Conservation (phyloP, 2,113 vertebrate species). For the Myrmecophaga tridactyla region DNA sequence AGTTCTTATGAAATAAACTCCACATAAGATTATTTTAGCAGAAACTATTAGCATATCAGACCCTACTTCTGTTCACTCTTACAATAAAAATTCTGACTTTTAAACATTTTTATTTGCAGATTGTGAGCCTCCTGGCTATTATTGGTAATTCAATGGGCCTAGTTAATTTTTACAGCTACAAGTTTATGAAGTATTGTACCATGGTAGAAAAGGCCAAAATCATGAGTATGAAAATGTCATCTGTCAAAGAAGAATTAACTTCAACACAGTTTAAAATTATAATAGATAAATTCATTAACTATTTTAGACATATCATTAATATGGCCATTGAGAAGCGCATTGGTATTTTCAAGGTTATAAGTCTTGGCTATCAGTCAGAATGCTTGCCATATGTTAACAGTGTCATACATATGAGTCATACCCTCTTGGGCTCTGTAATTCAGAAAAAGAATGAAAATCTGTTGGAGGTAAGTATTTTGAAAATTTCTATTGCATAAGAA, state of each 20-base stretch:
- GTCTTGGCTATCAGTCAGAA: conserved; percentile 68
- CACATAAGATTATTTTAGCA: background rate
- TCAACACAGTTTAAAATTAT: conserved; percentile 68
- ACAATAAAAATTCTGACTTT: background rate
- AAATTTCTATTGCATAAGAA: background rate
- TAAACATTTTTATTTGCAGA: conserved; percentile 49
- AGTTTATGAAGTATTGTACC: conserved; percentile 63
- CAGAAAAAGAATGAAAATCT: conserved; percentile 72
- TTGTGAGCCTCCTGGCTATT: conserved; percentile 61
- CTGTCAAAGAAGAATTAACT: conserved; percentile 48
- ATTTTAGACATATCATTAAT: conserved; percentile 54
- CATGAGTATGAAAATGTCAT: conserved; percentile 53
- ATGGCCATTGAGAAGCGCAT: conserved; percentile 68
- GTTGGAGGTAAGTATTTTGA: conserved; percentile 76
- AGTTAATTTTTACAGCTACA: conserved; percentile 63
- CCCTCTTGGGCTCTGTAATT: conserved; percentile 55
- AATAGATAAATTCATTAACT: conserved; percentile 57
- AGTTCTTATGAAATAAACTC: background rate
- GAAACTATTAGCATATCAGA: background rate
- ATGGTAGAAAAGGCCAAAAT: conserved; percentile 72
- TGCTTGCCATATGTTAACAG: conserved; percentile 78
- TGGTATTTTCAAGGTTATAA: conserved; percentile 68
- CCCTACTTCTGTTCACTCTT: background rate
- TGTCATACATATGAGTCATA: conserved; percentile 62
- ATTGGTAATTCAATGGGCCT: conserved; percentile 56